Base-by-base conservation (phyloP, 1,140 invertebrate species). In the Drosophila sturtevanti region DNA sequence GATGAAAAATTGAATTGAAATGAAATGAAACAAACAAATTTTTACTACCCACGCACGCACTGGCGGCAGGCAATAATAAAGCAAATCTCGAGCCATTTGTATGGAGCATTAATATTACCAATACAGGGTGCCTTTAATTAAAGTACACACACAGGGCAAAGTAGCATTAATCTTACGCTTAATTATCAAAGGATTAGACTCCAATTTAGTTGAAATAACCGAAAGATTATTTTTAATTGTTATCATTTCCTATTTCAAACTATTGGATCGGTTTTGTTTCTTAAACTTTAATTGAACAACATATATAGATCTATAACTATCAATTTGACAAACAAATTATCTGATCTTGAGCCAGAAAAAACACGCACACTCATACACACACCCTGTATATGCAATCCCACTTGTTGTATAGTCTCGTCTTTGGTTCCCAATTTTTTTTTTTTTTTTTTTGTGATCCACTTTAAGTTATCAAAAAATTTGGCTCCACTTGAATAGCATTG, bases 41-140 rank as follows among this genome's bases (percentile, higher is more conserved):
- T 24, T 65, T 24, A 48, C 62, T 35, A 24, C 41, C 41, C 41
- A 48, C 41, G 41, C 41, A 48, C 1, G n/a, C n/a, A n/a, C n/a
- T n/a, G n/a, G n/a, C n/a, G n/a, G n/a, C n/a, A 10, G 41, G 41
- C 10, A 48, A 48, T 48, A 48, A 48, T 48, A 48, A 48, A 48
- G 41, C 41, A 48, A 18, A 48, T 7, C 48, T 12, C 4, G 27
- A 11, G 34, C 21, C 22, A 35, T 72, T 68, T 74, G 51, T 18
- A 11, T n/a, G 3, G 18, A 48, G 41, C 61, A 62, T 68, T 75
- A 75, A 75, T 63, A 58, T 68, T 59, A 58, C 52, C 18, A 75
- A 75, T 68, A 75, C 56, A 75, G 38, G 34, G 52, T 68, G 60
- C 22, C 16, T 11, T 31, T 31, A 0, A 31, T 31, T 31, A 0